Conservation (phyloP, 2,797 vertebrate genomes). For the Onychomys leucogaster region DNA sequence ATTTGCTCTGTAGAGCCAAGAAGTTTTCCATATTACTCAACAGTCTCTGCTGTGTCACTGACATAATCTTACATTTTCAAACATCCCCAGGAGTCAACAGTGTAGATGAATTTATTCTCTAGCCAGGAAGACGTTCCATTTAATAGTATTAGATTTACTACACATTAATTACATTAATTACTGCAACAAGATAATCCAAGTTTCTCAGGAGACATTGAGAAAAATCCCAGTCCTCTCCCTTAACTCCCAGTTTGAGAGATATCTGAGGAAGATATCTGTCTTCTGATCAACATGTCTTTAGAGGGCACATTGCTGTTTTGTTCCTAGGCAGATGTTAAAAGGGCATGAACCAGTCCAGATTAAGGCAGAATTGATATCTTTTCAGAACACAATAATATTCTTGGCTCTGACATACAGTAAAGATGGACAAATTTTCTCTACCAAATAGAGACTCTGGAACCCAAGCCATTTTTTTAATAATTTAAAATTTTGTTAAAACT, state of each 20-base stretch:
- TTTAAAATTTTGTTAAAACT: background rate
- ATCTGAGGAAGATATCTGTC: background rate
- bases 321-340: background rate
- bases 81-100: background rate
- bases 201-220: background rate
- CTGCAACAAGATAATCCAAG: background rate
- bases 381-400: background rate
- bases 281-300: background rate
- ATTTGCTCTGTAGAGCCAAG: background rate
- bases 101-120: background rate
- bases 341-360: background rate
- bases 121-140: background rate
- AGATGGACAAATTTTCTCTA: background rate
- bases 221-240: background rate
- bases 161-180: background rate
- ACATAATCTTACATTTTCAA: background rate
- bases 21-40: background rate
- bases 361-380: background rate
- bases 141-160: background rate
- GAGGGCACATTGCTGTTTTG: background rate
- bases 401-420: background rate
- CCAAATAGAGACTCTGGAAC: background rate
- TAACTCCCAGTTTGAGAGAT: background rate
- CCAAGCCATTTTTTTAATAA: background rate
- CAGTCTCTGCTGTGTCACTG: background rate